Conservation (phyloP, 2,797 vertebrate genomes). For the Pteropus rufus region DNA sequence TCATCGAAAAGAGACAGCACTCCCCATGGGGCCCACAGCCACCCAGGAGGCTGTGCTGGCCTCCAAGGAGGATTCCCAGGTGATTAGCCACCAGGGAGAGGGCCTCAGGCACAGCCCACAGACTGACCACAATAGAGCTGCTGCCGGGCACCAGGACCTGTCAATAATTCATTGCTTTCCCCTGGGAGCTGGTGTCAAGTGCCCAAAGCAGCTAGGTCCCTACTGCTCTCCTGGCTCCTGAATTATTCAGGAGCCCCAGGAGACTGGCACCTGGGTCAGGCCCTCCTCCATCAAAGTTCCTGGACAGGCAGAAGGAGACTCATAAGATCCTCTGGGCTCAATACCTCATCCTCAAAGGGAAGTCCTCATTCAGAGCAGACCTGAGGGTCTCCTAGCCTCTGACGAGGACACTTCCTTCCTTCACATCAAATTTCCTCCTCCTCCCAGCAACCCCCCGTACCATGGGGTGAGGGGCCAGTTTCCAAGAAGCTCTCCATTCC, state of each 20-base stretch:
- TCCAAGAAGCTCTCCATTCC: background rate
- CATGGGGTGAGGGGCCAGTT: background rate
- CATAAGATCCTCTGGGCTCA: background rate
- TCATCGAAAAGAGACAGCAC: background rate
- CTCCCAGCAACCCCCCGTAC: background rate
- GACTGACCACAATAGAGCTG: constrained; percentile 49
- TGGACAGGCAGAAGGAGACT: background rate
- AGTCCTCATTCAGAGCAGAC: background rate
- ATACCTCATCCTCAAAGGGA: background rate
- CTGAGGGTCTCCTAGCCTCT: background rate
- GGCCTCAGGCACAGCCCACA: background rate
- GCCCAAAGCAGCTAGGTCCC: background rate
- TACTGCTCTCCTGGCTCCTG: constrained; percentile 29
- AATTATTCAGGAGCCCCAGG: constrained; percentile 69
- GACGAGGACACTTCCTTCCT: background rate
- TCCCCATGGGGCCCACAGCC: background rate
- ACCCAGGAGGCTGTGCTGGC: background rate
- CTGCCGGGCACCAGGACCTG: background rate
- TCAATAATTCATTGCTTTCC: constrained; percentile 80
- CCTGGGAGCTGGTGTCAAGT: constrained; percentile 70
- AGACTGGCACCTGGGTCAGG: background rate
- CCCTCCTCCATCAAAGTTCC: background rate
- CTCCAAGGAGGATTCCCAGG: constrained; percentile 39
- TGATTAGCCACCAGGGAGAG: constrained; percentile 63
- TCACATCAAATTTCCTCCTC: background rate